Percentiles rank a stretch among this genome's conserved stretches.
phyloP scores from a whole-genome alignment of 2,113 vertebrate species.

The Ceuthmochares aereus region DNA sequence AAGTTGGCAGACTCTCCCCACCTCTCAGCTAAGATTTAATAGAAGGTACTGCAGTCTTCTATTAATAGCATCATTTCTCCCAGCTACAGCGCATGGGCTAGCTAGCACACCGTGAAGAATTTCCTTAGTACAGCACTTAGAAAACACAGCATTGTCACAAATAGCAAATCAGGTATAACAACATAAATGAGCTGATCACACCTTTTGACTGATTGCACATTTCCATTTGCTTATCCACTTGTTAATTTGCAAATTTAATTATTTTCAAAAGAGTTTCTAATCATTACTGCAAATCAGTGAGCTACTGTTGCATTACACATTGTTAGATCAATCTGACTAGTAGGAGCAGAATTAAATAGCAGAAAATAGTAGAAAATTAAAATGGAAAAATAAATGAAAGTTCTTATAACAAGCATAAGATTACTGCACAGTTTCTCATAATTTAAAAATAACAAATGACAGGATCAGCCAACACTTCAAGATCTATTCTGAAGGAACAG shows the following conservation, averaged over 20 bases:
- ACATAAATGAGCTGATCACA: slow-evolving; percentile 31
- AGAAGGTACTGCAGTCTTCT: slow-evolving; percentile 68
- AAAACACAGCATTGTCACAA: slow-evolving; percentile 39
- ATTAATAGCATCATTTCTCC: slow-evolving; percentile 69
- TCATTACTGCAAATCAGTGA: slow-evolving; percentile 57
- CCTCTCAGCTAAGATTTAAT: slow-evolving; percentile 69
- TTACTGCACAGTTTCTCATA: neutral
- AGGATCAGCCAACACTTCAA: neutral
- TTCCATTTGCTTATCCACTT: slow-evolving; percentile 48
- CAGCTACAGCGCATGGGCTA: slow-evolving; percentile 40
- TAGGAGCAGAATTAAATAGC: slow-evolving; percentile 10
- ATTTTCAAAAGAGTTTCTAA: slow-evolving; percentile 47
- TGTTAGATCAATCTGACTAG: slow-evolving; percentile 26
- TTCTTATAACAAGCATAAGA: neutral
- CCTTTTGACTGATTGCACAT: slow-evolving; percentile 34
- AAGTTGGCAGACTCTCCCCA: slow-evolving; percentile 58
- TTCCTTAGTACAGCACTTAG: neutral
- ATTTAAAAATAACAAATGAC: neutral
- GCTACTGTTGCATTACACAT: slow-evolving; percentile 35
- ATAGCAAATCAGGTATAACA: slow-evolving; percentile 12
- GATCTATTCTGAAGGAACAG: neutral
- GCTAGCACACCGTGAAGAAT: slow-evolving; percentile 24
- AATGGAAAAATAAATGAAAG: neutral
- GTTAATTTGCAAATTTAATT: slow-evolving; percentile 62
- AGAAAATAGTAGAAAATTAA: slow-evolving; percentile 35